Percentiles rank a stretch among this genome's conserved stretches.
These are phyloP conservation scores for Eira barbara DNA, from an alignment of 2,113 vertebrate genomes.

Conservation along the genomic window DNA sequence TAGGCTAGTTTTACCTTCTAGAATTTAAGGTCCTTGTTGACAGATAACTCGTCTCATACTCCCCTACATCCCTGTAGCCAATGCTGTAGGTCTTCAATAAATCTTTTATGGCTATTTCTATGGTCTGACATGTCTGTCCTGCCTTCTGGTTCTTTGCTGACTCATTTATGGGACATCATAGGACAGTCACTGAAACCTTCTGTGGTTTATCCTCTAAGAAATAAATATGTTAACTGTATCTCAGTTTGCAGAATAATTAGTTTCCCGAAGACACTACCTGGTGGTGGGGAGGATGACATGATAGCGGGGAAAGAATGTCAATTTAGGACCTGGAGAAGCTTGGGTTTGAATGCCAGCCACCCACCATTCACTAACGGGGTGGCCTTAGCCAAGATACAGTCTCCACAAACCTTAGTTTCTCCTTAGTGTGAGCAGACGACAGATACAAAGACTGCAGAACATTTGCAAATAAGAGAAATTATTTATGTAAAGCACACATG, in stretches of 20 bases:
- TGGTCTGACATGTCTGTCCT: not conserved
- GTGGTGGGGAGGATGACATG: not conserved
- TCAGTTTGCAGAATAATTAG: constrained; percentile 16
- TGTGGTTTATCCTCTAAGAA: not conserved
- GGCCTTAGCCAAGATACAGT: not conserved
- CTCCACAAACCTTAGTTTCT: not conserved
- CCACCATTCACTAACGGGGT: too few species aligned
- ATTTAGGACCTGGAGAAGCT: not conserved
- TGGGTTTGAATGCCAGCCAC: not conserved
- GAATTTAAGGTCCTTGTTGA: not conserved
- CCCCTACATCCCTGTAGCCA: not conserved
- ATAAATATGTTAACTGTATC: not conserved
- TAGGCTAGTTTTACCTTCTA: not conserved
- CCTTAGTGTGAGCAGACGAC: not conserved
- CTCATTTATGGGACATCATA: not conserved
- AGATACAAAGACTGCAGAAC: not conserved
- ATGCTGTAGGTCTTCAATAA: not conserved
- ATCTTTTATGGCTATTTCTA: not conserved
- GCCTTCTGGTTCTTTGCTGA: not conserved
- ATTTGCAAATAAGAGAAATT: not conserved
- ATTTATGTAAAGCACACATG: not conserved
- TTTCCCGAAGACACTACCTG: not conserved
- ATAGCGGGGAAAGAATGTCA: not conserved
- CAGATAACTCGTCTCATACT: not conserved
- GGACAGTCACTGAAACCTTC: not conserved